Evolutionary conservation across 2,888 invertebrate species (phyloP).

Genomic region (Ophioninae sp.): DNA sequence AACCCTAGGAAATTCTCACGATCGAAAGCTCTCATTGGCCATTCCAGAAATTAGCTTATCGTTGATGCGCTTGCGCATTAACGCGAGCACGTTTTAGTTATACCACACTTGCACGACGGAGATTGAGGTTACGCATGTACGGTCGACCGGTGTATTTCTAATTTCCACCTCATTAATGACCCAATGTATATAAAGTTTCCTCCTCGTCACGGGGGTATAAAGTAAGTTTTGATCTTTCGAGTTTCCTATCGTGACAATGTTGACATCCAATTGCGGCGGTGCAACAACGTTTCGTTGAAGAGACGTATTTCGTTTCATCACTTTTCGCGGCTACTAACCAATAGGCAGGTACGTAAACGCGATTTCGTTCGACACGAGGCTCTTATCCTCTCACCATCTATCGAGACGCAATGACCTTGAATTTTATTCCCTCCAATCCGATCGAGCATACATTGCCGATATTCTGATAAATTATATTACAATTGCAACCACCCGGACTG

Average conservation of each 20-base stretch:
- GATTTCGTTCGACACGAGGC: conserved; percentile 17
- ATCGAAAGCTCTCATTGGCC: no score
- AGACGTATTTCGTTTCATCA: neutral
- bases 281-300: conserved; percentile 7
- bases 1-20: no score
- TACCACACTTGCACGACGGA: neutral
- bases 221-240: neutral
- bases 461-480: neutral
- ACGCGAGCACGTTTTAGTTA: no score
- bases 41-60: no score
- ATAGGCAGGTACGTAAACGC: neutral
- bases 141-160: neutral
- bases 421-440: neutral
- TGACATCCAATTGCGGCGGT: conserved; percentile 20
- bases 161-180: neutral
- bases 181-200: neutral
- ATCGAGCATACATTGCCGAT: neutral
- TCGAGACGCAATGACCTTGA: neutral
- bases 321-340: neutral
- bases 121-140: neutral
- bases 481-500: no score
- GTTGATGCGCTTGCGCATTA: no score
- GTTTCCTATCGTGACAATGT: neutral
- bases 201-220: neutral
- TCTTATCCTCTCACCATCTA: neutral